Percentiles rank a stretch among this genome's conserved stretches.
phyloP scores from a whole-genome alignment of 2,113 vertebrate species.

The Strigops habroptila region DNA sequence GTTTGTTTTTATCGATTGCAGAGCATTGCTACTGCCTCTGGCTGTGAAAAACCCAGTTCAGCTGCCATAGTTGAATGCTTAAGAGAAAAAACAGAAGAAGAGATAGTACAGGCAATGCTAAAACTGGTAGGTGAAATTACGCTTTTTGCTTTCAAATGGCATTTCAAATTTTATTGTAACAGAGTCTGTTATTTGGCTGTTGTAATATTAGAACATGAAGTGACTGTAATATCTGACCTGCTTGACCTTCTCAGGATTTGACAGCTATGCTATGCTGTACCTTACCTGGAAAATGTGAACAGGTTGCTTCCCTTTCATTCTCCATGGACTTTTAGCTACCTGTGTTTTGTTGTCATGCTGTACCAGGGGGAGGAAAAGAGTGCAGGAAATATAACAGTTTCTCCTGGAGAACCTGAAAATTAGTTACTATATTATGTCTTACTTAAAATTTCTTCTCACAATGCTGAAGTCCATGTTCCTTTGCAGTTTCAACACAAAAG shows the following conservation, averaged over 20 bases:
- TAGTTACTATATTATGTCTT: neutral
- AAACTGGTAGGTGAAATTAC: constrained; percentile 6
- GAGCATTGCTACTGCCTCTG: neutral
- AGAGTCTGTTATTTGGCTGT: neutral
- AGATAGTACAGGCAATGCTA: neutral
- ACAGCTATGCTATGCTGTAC: neutral
- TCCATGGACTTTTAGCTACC: neutral
- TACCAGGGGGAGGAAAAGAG: neutral
- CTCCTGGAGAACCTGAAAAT: neutral
- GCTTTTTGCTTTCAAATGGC: neutral
- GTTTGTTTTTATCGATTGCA: neutral
- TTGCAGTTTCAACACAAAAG: neutral
- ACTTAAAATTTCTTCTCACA: neutral
- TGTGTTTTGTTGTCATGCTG: neutral
- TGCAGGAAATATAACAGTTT: neutral
- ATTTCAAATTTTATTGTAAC: neutral
- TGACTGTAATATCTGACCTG: neutral
- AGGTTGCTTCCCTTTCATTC: neutral
- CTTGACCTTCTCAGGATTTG: neutral
- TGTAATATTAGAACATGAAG: neutral
- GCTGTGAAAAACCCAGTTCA: constrained; percentile 19
- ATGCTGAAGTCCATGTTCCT: neutral
- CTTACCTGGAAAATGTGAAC: neutral
- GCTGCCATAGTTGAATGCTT: constrained; percentile 36
- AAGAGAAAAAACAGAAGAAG: constrained; percentile 40